Percentiles rank a stretch among this genome's conserved stretches.
These are phyloP conservation scores for Nymphalis io DNA, from an alignment of 1,140 invertebrate species.

Conservation along the genomic window DNA sequence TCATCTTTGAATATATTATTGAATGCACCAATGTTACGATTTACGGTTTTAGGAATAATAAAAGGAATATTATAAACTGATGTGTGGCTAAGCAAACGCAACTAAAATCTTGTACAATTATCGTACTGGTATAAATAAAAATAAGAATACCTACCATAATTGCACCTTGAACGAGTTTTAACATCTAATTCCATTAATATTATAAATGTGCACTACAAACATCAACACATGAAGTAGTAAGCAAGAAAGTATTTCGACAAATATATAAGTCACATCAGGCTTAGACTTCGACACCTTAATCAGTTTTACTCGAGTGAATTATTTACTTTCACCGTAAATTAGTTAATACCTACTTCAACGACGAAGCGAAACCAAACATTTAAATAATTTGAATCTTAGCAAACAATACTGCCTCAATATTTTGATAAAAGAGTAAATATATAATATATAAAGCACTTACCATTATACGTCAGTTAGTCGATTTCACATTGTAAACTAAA, in stretches of 20 bases:
- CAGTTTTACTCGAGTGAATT: slow-evolving; percentile 19
- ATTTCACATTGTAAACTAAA: slow-evolving; percentile 64
- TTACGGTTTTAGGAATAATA: too few relatives aligned
- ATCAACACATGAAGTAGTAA: neutral
- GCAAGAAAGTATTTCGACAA: neutral
- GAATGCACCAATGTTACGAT: too few relatives aligned
- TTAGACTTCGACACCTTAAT: slow-evolving; percentile 15
- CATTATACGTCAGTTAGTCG: slow-evolving; percentile 53
- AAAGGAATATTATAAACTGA: too few relatives aligned
- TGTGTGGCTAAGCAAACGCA: too few relatives aligned
- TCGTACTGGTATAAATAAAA: too few relatives aligned
- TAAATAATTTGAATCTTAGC: neutral
- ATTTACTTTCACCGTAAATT: slow-evolving; percentile 26
- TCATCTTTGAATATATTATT: too few relatives aligned
- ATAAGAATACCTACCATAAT: too few relatives aligned
- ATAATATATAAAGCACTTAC: slow-evolving; percentile 51
- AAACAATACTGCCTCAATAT: slow-evolving; percentile 23
- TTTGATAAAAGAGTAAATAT: slow-evolving; percentile 29
- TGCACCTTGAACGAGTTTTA: neutral
- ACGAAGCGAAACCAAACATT: neutral
- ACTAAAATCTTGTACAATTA: too few relatives aligned
- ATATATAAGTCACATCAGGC: slow-evolving; percentile 2
- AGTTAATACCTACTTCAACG: neutral
- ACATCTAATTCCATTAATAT: neutral
- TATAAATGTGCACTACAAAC: neutral